Conservation (phyloP, 2,113 vertebrate genomes). For the Phyllostomus discolor region DNA sequence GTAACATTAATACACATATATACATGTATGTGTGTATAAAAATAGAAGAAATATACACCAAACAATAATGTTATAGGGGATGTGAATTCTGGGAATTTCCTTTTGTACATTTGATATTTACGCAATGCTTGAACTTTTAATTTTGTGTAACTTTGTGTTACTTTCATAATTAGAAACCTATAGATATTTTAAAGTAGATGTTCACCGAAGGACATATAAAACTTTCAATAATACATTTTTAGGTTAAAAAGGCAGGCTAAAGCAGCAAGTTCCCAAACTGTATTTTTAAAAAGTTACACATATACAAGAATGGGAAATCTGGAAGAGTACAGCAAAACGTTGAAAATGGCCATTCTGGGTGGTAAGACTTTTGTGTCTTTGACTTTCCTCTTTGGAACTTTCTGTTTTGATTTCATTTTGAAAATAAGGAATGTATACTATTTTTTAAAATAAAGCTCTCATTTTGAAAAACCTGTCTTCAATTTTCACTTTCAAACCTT, state of each 20-base stretch:
- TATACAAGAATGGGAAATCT: neutral
- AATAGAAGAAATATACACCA: neutral
- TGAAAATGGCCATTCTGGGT: neutral
- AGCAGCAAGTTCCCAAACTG: neutral
- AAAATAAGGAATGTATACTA: neutral
- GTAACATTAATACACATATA: neutral
- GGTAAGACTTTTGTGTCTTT: neutral
- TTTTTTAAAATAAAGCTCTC: neutral
- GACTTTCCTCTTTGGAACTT: neutral
- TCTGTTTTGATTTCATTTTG: neutral
- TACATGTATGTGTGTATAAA: neutral
- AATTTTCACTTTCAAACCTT: slow-evolving; percentile 17
- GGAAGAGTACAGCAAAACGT: neutral
- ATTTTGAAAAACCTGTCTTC: neutral
- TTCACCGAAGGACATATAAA: neutral
- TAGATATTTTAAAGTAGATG: neutral
- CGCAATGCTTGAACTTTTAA: neutral
- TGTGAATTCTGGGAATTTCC: neutral
- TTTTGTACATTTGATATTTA: neutral
- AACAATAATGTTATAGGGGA: neutral
- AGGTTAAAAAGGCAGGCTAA: neutral
- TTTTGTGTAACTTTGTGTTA: neutral
- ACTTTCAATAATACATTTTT: neutral
- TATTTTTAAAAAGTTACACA: neutral
- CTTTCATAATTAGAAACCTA: neutral